phyloP scores from a whole-genome alignment of 1,140 invertebrate species.

The Brachionus plicatilis region DNA sequence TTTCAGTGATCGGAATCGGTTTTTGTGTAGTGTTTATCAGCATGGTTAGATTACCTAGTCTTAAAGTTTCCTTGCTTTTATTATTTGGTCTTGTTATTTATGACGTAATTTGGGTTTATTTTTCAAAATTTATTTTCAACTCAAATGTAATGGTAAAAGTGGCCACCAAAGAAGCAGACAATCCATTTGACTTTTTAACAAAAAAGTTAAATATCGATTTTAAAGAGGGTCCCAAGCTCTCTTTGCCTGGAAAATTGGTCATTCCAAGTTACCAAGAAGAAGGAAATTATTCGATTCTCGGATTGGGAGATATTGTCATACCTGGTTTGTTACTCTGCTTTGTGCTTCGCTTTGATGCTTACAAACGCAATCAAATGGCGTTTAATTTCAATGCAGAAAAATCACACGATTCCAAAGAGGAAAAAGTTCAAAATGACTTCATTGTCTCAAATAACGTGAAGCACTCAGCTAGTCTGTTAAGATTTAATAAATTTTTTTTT shows the following conservation, averaged over 20 bases:
- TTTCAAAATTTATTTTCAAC: constrained; percentile 95
- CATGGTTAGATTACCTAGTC: constrained; percentile 83
- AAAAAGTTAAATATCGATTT: constrained; percentile 79
- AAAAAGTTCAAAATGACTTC: background rate
- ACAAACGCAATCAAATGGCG: constrained; percentile 61
- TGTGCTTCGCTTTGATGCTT: constrained; percentile 85
- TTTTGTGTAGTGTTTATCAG: constrained; percentile 94
- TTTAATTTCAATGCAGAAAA: constrained; percentile 59
- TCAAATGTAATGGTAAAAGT: constrained; percentile 97
- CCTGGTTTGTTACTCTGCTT: constrained; percentile 92
- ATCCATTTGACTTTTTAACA: constrained; percentile 72
- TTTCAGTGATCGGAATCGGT: constrained; percentile 85
- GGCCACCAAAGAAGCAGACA: constrained; percentile 83
- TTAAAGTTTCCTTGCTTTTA: constrained; percentile 89
- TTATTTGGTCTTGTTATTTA: constrained; percentile 88
- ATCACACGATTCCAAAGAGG: constrained; percentile 57
- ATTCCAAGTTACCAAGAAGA: constrained; percentile 80
- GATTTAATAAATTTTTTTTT: background rate
- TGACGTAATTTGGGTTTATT: constrained; percentile 95
- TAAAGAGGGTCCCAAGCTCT: constrained; percentile 86
- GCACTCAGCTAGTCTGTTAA: background rate
- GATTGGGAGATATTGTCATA: constrained; percentile 91
- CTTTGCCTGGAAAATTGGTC: constrained; percentile 88
- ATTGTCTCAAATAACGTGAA: background rate
- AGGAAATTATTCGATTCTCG: constrained; percentile 93